These are phyloP conservation scores for Rhynchophorus ferrugineus DNA, from an alignment of 1,140 invertebrate genomes.

Conservation along the genomic window DNA sequence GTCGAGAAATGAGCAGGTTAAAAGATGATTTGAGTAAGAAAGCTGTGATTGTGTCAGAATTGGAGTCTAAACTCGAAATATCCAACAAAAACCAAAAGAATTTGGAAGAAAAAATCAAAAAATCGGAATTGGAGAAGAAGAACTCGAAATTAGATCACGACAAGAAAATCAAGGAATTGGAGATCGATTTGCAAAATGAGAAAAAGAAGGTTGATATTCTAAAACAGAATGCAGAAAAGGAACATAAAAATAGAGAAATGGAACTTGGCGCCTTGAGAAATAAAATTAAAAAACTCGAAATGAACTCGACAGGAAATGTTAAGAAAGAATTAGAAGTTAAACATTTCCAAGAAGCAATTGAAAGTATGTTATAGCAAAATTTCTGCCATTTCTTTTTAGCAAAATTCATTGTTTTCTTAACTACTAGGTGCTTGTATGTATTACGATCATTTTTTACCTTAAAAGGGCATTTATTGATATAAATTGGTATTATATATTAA, in stretches of 20 bases:
- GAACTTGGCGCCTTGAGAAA: slow-evolving; percentile 58
- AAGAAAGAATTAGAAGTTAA: slow-evolving; percentile 56
- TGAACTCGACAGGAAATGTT: slow-evolving; percentile 49
- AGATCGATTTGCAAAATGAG: slow-evolving; percentile 58
- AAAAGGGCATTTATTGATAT: too few relatives aligned
- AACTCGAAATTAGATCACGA: slow-evolving; percentile 50
- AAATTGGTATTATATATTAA: too few relatives aligned
- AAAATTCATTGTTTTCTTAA: too few relatives aligned
- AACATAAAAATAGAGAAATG: slow-evolving; percentile 55
- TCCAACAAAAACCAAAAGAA: slow-evolving; percentile 51
- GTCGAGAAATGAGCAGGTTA: slow-evolving; percentile 26
- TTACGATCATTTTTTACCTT: too few relatives aligned
- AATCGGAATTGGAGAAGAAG: slow-evolving; percentile 46
- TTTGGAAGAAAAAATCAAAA: slow-evolving; percentile 46
- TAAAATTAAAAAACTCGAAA: slow-evolving; percentile 55
- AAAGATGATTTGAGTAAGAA: slow-evolving; percentile 44
- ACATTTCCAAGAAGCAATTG: slow-evolving; percentile 57
- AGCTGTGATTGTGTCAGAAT: slow-evolving; percentile 43
- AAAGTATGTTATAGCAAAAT: too few relatives aligned
- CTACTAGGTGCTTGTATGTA: too few relatives aligned
- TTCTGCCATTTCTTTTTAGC: too few relatives aligned
- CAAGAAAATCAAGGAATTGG: slow-evolving; percentile 52
- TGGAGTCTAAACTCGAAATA: slow-evolving; percentile 58
- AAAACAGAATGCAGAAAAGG: slow-evolving; percentile 52
- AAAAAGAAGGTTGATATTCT: slow-evolving; percentile 54